Evolutionary conservation across 2,797 vertebrate species (phyloP), one percentile per base, ranked within the genome.

Genomic region (Sarcoramphus papa): DNA sequence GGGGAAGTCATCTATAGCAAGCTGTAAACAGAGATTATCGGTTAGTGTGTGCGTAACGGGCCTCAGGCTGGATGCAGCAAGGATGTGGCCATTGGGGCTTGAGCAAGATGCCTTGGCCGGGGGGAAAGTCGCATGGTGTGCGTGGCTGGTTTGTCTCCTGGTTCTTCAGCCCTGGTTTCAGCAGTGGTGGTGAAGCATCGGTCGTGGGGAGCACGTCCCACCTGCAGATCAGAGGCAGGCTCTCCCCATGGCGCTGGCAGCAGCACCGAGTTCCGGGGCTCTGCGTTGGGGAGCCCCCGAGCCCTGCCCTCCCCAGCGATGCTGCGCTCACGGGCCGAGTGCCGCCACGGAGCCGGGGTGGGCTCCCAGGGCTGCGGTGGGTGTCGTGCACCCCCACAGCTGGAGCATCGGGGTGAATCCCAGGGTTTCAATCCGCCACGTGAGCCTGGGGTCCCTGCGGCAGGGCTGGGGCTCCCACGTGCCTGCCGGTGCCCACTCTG

Each of bases 131-230:
- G 77, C 4, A 0, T 10, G 28, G 40, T 4, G 41, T 6, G 7
- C 0, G 6, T 2, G 51, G 56, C 30, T 10, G 35, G 6, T 23
- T 64, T 12, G 23, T 17, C 41, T 78, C 45, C 37, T 20, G 53
- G 8, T 67, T 54, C 41, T 12, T 37, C 64, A 41, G 59, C 48
- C 33, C 45, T 20, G 67, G 3, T 35, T 45, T 59, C 21, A 33
- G 67, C 63, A 6, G 43, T 3, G 8, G 2, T 53, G 28, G 30
- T 33, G 18, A 33, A 67, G 21, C 33, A 1, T 4, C 3, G 0
- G 23, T 33, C 1, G 0, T 14, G 76, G 31, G 31, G 20, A 35
- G 24, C 69, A 2, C 2, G 1, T n/a, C 72, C 51, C 37, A 10
- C 30, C 47, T 31, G 54, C 10, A 31, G 28, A 33, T 22, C 53